Evolutionary conservation across 2,113 vertebrate species (phyloP).

Genomic region (Lichenostomus cassidix): DNA sequence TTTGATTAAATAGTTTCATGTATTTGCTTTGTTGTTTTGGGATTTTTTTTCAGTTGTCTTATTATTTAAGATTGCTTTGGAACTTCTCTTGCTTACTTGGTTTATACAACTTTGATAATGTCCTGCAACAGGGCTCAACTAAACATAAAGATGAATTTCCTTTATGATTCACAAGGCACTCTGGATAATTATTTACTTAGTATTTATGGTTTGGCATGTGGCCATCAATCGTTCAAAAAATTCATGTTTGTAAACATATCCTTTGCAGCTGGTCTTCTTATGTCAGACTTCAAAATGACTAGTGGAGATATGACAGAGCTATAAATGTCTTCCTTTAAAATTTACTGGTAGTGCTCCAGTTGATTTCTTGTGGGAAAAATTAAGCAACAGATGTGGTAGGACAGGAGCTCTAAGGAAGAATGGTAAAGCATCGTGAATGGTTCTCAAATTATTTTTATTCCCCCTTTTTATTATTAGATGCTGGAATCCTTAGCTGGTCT

Average conservation of each 20-base stretch:
- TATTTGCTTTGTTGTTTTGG: background rate
- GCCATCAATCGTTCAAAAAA: constrained; percentile 28
- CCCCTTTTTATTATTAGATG: background rate
- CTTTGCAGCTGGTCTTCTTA: constrained; percentile 42
- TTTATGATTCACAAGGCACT: constrained; percentile 27
- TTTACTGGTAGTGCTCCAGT: background rate
- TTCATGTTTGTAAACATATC: constrained; percentile 22
- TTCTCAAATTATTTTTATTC: background rate
- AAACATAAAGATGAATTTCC: background rate
- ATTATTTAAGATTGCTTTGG: background rate
- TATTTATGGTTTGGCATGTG: constrained; percentile 18
- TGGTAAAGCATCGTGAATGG: background rate
- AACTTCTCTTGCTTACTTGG: background rate
- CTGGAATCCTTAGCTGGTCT: background rate
- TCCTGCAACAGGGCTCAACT: background rate
- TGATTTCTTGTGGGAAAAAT: constrained; percentile 24
- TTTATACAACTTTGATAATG: background rate
- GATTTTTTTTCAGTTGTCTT: background rate
- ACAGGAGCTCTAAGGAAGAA: background rate
- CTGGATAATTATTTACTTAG: constrained; percentile 39
- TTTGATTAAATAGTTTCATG: background rate
- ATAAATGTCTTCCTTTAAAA: constrained; percentile 29
- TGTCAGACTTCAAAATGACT: constrained; percentile 48
- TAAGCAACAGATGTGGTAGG: constrained; percentile 10
- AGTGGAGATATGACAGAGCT: background rate